A percentile compares a stretch with the other conserved stretches of the same genome.
These are phyloP conservation scores for Camponotus floridanus DNA, from an alignment of 1,140 invertebrate genomes.

Conservation along the genomic window DNA sequence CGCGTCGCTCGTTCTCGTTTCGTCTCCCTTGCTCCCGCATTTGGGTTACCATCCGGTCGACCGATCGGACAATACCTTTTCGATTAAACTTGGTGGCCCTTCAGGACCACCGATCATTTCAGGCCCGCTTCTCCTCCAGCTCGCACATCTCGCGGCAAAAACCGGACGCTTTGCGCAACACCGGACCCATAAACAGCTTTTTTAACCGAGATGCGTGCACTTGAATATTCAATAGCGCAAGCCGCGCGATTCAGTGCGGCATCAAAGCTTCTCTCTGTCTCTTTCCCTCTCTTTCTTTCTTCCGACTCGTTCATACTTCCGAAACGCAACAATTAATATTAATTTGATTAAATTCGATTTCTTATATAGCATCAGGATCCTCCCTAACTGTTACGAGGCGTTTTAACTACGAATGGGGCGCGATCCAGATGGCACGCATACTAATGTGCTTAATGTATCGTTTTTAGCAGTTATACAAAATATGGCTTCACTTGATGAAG, in stretches of 20 bases:
- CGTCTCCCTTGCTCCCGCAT: background rate
- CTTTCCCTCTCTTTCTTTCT: background rate
- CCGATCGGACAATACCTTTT: slow-evolving; percentile 69
- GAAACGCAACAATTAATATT: slow-evolving; percentile 83
- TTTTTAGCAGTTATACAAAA: slow-evolving; percentile 19
- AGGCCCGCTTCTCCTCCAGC: slow-evolving; percentile 19
- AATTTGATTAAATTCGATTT: slow-evolving; percentile 83
- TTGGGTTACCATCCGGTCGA: slow-evolving; percentile 36
- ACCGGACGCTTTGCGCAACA: slow-evolving; percentile 77
- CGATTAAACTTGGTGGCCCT: slow-evolving; percentile 72
- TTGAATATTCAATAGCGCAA: slow-evolving; percentile 83
- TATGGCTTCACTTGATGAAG: background rate
- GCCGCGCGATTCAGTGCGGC: slow-evolving; percentile 4
- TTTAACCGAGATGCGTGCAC: slow-evolving; percentile 77
- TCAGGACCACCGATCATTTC: slow-evolving; percentile 75
- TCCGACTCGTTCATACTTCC: background rate
- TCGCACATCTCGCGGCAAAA: slow-evolving; percentile 70
- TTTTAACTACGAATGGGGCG: background rate
- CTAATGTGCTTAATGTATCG: slow-evolving; percentile 29
- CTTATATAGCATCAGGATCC: slow-evolving; percentile 64
- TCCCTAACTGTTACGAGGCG: slow-evolving; percentile 67
- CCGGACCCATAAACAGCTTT: slow-evolving; percentile 81
- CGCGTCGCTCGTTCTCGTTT: slow-evolving; percentile 49
- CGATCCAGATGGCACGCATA: slow-evolving; percentile 22
- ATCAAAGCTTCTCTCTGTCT: slow-evolving; percentile 11